Percentiles rank a stretch among this genome's conserved stretches.
These are phyloP conservation scores for Metallyticus violacea DNA, from an alignment of 2,888 invertebrate species.

Conservation along the genomic window DNA sequence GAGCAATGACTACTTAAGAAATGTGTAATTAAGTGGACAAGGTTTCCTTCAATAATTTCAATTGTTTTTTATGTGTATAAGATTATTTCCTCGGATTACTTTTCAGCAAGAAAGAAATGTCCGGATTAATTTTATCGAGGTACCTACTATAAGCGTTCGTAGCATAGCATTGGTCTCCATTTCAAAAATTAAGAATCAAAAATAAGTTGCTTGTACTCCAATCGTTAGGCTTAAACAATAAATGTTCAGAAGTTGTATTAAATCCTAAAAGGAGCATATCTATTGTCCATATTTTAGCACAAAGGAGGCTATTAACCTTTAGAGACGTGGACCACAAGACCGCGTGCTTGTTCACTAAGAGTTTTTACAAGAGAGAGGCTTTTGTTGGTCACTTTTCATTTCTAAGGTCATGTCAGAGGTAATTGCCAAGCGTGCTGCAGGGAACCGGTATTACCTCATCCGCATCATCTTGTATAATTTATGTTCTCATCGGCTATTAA, in stretches of 20 bases:
- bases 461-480: background rate
- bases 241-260: background rate
- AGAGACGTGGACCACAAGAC: background rate
- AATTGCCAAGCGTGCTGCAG: background rate
- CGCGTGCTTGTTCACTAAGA: background rate
- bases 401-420: background rate
- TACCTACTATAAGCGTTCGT: no score
- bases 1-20: no score
- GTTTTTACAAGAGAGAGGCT: background rate
- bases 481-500: background rate
- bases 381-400: background rate
- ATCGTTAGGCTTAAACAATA: no score
- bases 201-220: no score
- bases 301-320: background rate
- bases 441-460: background rate
- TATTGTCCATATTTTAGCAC: background rate
- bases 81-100: no score
- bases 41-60: no score
- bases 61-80: no score
- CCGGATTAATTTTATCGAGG: no score
- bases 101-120: no score
- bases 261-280: background rate
- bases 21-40: no score
- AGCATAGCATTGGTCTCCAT: no score
- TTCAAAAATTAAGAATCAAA: no score